Evolutionary conservation across 2,113 vertebrate species (phyloP), one percentile per base, ranked within the genome.

Genomic region (Xenopus borealis): DNA sequence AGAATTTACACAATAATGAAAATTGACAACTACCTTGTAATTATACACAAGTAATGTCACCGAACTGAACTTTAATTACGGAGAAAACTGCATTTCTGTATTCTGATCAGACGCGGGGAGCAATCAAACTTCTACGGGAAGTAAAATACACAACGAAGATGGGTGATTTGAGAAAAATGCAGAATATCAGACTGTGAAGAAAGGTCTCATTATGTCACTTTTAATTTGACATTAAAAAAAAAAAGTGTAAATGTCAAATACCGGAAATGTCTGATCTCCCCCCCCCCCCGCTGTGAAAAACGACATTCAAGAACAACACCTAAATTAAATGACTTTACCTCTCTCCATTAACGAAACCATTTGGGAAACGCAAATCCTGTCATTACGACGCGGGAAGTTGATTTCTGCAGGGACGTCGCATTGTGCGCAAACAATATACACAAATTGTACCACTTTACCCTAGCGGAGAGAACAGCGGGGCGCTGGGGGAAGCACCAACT

Each of bases 11-110:
- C 69, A 65, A 78, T 78, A 87, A 82, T 85, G 86, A 87, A 88
- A 81, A 83, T 88, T 87, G 87, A 91, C 91, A 89, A 88, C 88
- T 92, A 90, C 88, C 89, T 84, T 82, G 82, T 88, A 91, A 91
- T 88, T 90, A 91, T 82, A 88, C 14, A 85, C 86, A 90, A 89
- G 88, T 17, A 86, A 89, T 90, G 86, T 86, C 86, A 89, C 80
- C 85, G 85, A 85, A 89, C 88, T 89, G 87, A 90, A 89, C 87
- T 86, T 89, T 91, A 93, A 92, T 92, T 92, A 92, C 85, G 81
- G 84, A 72, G 84, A 86, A 75, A 80, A 87, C 79, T 82, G 86
- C 83, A 80, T 87, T 78, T 83, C 80, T 84, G 84, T 85, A 84
- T 84, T 86, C 85, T 82, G 83, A 78, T 79, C 81, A 81, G 80